Percentiles rank a stretch among this genome's conserved stretches.
Conservation (phyloP, 2,113 vertebrate species). For the Anarhynchus alexandrinus region DNA sequence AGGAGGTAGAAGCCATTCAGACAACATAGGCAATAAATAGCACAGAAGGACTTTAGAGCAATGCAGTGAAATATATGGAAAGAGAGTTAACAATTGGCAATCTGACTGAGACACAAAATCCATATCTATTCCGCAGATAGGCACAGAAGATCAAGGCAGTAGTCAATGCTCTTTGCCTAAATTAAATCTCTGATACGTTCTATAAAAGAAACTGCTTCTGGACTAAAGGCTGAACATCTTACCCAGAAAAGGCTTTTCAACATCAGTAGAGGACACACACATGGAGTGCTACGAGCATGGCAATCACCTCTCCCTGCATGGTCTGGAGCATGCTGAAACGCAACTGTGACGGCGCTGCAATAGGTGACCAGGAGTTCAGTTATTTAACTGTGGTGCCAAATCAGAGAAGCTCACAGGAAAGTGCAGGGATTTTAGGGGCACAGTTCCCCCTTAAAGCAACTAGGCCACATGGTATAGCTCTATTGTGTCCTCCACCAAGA, state of each 20-base stretch:
- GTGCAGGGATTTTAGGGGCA: background rate
- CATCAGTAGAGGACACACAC: background rate
- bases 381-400: background rate
- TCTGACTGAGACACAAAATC: background rate
- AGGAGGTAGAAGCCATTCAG: background rate
- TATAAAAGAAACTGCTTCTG: background rate
- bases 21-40: background rate
- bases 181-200: background rate
- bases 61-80: background rate
- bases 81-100: background rate
- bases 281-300: fast-evolving
- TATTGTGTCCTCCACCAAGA: background rate
- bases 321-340: background rate
- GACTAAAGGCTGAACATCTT: background rate
- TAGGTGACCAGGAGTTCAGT: background rate
- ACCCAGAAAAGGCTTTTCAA: background rate
- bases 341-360: background rate
- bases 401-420: background rate
- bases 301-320: fast-evolving
- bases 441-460: background rate
- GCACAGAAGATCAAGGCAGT: background rate
- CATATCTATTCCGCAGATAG: background rate
- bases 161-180: background rate
- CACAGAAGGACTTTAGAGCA: background rate
- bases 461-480: background rate